Conservation (phyloP, 2,797 vertebrate species). For the Threskiornis aethiopicus region DNA sequence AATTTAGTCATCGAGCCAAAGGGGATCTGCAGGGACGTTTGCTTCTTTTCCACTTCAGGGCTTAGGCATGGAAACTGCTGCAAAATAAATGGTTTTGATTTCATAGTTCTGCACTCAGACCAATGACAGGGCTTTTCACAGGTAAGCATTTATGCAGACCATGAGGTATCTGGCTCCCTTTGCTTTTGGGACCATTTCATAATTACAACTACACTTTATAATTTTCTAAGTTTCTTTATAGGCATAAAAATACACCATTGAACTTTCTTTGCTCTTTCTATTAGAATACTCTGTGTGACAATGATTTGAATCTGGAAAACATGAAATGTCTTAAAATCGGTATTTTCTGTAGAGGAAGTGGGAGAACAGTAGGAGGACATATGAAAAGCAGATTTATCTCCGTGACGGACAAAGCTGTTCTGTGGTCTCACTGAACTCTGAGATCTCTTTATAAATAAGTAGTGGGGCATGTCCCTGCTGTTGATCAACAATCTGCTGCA, state of each 20-base stretch:
- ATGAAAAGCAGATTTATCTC: not conserved
- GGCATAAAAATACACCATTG: not conserved
- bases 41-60: not conserved
- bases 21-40: not conserved
- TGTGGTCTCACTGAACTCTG: not conserved
- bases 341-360: not conserved
- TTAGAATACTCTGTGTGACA: not conserved
- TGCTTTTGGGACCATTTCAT: not conserved
- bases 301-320: not conserved
- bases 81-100: not conserved
- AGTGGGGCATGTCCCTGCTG: not conserved
- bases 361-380: not conserved
- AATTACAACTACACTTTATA: not conserved
- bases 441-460: not conserved
- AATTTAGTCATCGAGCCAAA: not conserved
- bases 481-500: accelerated
- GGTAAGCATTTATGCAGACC: accelerated
- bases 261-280: not conserved
- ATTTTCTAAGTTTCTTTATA: not conserved
- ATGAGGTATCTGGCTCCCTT: accelerated
- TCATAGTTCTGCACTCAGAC: too few species aligned
- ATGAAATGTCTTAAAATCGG: not conserved
- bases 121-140: not conserved
- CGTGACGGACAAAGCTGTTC: not conserved
- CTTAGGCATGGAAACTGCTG: not conserved